Evolutionary conservation across 2,113 vertebrate genomes (phyloP).

Genomic region (Microtus ochrogaster): DNA sequence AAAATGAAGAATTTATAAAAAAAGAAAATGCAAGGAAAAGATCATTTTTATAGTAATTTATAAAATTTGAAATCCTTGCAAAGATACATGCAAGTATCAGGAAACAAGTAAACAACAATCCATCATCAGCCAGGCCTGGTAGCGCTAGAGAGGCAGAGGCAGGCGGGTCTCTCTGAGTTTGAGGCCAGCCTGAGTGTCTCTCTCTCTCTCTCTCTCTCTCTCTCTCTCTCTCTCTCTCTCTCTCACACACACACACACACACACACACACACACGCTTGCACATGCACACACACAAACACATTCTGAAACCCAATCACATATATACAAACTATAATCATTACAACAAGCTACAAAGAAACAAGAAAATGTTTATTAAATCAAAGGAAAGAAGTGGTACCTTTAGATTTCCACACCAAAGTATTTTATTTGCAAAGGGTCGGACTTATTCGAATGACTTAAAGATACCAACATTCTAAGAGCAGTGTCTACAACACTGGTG

Average conservation of each 20-base stretch:
- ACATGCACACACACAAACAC: too few species aligned
- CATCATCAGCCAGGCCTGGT: neutral
- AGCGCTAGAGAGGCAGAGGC: neutral
- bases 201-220: too few species aligned
- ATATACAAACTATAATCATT: neutral
- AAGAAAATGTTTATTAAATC: slow-evolving; percentile 36
- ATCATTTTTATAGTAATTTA: neutral
- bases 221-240: too few species aligned
- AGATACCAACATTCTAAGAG: neutral
- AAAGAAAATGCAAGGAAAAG: slow-evolving; percentile 33
- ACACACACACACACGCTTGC: too few species aligned
- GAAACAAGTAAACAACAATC: neutral
- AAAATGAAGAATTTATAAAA: neutral
- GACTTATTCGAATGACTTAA: slow-evolving; percentile 29
- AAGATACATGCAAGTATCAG: neutral
- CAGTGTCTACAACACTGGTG: neutral
- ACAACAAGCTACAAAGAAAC: slow-evolving; percentile 9
- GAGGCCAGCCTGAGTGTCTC: neutral
- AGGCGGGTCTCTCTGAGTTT: neutral
- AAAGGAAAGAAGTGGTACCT: neutral
- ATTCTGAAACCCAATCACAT: neutral
- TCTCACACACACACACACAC: too few species aligned
- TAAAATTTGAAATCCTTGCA: slow-evolving; percentile 48
- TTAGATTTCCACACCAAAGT: slow-evolving; percentile 15
- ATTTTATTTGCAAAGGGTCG: neutral